Conservation (phyloP, 2,113 vertebrate genomes). For the Carettochelys insculpta region DNA sequence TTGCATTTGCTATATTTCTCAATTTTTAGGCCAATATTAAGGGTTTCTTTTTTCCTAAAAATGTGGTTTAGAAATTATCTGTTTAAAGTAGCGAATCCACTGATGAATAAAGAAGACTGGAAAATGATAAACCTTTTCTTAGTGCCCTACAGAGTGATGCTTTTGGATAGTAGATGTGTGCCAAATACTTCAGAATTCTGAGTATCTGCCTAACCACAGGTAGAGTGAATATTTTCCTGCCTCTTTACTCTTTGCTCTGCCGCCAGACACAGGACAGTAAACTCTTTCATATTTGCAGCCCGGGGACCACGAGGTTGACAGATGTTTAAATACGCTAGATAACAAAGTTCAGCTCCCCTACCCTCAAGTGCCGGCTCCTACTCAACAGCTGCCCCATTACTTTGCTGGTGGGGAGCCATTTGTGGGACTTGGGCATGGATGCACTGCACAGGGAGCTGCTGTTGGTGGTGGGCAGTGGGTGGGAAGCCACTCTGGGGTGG, state of each 20-base stretch:
- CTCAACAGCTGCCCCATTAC: too few species aligned
- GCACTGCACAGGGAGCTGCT: too few species aligned
- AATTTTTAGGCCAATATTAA: neutral
- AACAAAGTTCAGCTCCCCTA: too few species aligned
- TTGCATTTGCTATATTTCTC: neutral
- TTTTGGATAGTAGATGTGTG: rapidly evolving
- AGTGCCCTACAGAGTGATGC: neutral
- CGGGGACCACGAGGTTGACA: too few species aligned
- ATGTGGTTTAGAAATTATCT: neutral
- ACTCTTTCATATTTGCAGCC: too few species aligned
- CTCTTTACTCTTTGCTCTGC: neutral
- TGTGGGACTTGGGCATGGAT: too few species aligned
- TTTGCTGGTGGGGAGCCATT: too few species aligned
- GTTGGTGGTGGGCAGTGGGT: too few species aligned
- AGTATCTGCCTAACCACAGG: neutral
- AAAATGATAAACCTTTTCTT: neutral
- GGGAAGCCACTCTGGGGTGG: too few species aligned
- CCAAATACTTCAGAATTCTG: neutral
- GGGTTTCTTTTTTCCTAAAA: neutral
- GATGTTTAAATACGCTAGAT: too few species aligned
- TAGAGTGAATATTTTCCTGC: neutral
- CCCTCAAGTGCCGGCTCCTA: too few species aligned
- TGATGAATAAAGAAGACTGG: neutral
- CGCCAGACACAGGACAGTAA: neutral
- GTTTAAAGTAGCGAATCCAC: neutral